Evolutionary conservation across 2,888 invertebrate genomes (phyloP), one percentile per base, ranked within the genome.

Genomic region (Andrena trimmerana): DNA sequence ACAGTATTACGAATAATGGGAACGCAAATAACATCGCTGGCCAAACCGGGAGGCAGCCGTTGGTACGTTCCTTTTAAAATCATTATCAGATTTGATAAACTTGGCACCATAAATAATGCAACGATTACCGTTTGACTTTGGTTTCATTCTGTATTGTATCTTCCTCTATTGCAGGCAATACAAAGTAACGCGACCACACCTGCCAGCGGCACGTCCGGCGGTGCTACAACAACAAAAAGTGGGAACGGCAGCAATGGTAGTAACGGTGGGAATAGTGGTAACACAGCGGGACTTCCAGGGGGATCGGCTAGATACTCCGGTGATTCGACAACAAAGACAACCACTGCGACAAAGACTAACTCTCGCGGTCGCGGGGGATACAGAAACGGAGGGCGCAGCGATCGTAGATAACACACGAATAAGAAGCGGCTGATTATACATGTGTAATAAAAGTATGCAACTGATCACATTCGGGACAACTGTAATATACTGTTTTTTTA

Each of bases 371-470:
- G 94, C 20, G 93, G 91, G 3, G 82, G 89, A 29, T 93, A 94
- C 77, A 87, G 94, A 75, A 94, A 94, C 74, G 93, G 93, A 20
- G 90, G 92, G 42, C 91, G 93, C 0, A 91, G 87, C 68, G 94
- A 94, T 42, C 91, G 94, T 75, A 94, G 94, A 94, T 94, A 94
- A 92, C 94, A 93, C 84, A 86, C 86, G 81, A 88, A 82, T 78
- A 83, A 70, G 33, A 86, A 84, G 20, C 66, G 54, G 13, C 33
- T 85, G 24, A 86, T 83, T 63, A 83, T 88, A 81, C 81, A 85
- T 50, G 80, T 86, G 69, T 86, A 81, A 85, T 60, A 69, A 78
- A 65, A 59, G 57, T 81, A 68, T 65, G 59, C 52, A 76, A 70
- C 67, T 76, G 78, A 86, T 70, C 73, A 67, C 63, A 78, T 69